phyloP scores from a whole-genome alignment of 2,888 invertebrate genomes.

The Psylliodes chrysocephalus region DNA sequence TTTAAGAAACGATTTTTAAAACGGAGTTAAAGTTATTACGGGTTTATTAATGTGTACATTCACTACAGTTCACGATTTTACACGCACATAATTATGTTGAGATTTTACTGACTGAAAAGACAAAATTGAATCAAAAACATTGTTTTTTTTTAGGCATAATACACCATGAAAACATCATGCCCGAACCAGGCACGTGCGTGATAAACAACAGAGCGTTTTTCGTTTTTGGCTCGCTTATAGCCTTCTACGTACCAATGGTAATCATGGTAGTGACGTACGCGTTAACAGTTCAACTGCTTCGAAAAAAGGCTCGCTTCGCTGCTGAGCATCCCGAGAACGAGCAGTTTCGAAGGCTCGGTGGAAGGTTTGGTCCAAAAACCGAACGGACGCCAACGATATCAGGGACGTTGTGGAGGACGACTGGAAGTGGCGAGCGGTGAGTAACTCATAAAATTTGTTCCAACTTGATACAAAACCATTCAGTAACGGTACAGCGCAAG shows the following conservation, averaged over 20 bases:
- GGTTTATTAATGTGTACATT: too few species aligned
- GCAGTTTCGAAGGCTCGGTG: constrained; percentile 67
- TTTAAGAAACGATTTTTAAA: too few species aligned
- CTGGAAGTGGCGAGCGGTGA: constrained; percentile 61
- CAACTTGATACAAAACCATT: too few species aligned
- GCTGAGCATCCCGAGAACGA: constrained; percentile 73
- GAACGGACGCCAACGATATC: constrained; percentile 55
- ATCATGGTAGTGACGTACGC: constrained; percentile 95
- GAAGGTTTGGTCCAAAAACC: constrained; percentile 60
- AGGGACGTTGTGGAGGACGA: constrained; percentile 61
- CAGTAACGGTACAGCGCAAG: too few species aligned
- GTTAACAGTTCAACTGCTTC: constrained; percentile 86
- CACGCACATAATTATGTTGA: too few species aligned
- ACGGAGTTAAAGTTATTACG: too few species aligned
- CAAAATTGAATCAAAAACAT: too few species aligned
- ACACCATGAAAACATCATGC: constrained; percentile 84
- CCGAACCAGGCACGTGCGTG: constrained; percentile 77
- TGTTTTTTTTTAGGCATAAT: constrained; percentile 76
- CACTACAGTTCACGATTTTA: too few species aligned
- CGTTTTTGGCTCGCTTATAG: constrained; percentile 91
- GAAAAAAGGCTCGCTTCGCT: constrained; percentile 80
- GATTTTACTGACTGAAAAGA: too few species aligned
- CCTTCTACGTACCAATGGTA: constrained; percentile 95
- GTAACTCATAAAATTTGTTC: too few species aligned
- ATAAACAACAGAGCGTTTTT: constrained; percentile 88